A percentile compares a stretch with the other conserved stretches of the same genome.
Evolutionary conservation across 2,797 vertebrate species (phyloP).

Genomic region (Falco novaeseelandiae): DNA sequence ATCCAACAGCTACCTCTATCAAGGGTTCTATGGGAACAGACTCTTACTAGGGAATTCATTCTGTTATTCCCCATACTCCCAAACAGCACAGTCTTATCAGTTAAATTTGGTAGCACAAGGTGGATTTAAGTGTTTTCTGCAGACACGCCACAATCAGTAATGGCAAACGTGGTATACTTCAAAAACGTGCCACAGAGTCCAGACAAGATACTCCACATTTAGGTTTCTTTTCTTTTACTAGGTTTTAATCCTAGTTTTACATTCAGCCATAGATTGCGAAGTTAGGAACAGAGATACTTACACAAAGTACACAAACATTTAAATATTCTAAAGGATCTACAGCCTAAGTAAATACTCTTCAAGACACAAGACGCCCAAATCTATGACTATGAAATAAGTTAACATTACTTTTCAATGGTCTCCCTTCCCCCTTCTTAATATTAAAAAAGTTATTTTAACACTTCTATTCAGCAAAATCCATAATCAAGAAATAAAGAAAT

Average conservation of each 20-base stretch:
- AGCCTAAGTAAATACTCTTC: not conserved
- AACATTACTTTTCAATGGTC: not conserved
- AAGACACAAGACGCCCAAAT: not conserved
- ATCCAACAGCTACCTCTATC: not conserved
- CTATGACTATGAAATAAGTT: not conserved
- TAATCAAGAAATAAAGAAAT: not conserved
- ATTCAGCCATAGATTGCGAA: not conserved
- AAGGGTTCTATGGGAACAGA: not conserved
- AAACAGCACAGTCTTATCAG: not conserved
- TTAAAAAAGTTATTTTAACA: not conserved
- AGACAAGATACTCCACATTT: not conserved
- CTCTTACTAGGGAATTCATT: not conserved
- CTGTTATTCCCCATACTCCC: fast-evolving
- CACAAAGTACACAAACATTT: not conserved
- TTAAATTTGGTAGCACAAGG: not conserved
- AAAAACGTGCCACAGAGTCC: not conserved
- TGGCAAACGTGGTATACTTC: not conserved
- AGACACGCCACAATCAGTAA: not conserved
- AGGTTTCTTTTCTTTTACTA: not conserved
- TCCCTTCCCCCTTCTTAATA: not conserved
- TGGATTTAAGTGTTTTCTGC: not conserved
- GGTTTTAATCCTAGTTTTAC: not conserved
- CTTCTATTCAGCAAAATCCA: not conserved
- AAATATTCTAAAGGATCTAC: not conserved
- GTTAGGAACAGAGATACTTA: not conserved